These are phyloP conservation scores for Daphoenositta chrysoptera DNA, from an alignment of 2,113 vertebrate species.

Conservation along the genomic window DNA sequence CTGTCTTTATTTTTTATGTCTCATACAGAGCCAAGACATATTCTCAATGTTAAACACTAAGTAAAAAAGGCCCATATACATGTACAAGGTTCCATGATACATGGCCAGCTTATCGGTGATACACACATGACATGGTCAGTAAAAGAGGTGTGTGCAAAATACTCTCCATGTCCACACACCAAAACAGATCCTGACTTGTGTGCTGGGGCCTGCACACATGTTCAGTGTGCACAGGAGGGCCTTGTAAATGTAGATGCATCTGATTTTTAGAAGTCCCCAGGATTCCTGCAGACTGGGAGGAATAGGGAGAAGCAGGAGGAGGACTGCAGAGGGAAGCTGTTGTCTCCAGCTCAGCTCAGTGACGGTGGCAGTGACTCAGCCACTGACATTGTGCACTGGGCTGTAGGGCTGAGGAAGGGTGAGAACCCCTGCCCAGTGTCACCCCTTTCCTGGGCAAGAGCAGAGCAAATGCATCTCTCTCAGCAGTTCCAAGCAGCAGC, in stretches of 20 bases:
- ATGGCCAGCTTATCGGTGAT: background rate
- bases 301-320: background rate
- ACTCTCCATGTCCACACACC: background rate
- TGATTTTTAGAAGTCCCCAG: background rate
- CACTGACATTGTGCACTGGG: background rate
- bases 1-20: slow-evolving; percentile 1
- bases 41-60: background rate
- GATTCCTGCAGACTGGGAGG: background rate
- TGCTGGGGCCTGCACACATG: background rate
- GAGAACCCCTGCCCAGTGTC: background rate
- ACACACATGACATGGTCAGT: background rate
- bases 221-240: background rate
- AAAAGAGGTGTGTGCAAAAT: background rate
- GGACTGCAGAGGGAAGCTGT: background rate
- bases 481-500: background rate
- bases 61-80: background rate
- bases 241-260: background rate
- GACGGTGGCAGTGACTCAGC: background rate
- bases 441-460: background rate
- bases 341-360: background rate
- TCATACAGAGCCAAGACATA: background rate
- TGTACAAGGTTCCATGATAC: background rate
- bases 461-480: background rate
- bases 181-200: background rate
- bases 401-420: background rate